phyloP scores from a whole-genome alignment of 2,113 vertebrate genomes.

The Chloroceryle aenea region DNA sequence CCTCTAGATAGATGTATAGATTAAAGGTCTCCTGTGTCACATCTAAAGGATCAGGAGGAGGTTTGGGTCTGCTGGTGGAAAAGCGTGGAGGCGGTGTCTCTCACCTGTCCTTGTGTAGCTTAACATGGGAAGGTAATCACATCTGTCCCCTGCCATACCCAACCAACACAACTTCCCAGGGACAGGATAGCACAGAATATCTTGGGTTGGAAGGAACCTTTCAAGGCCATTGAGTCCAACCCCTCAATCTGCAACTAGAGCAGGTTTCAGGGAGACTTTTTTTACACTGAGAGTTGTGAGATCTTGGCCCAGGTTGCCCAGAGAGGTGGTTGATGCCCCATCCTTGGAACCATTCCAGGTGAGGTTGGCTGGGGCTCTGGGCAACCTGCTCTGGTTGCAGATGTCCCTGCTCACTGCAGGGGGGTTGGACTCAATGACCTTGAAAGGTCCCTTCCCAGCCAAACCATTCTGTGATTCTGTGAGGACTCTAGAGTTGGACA shows the following conservation, averaged over 20 bases:
- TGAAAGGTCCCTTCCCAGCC: too few species aligned
- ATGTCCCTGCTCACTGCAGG: too few species aligned
- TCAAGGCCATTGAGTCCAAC: neutral
- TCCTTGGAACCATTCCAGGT: too few species aligned
- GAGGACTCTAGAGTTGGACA: neutral
- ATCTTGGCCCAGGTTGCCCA: too few species aligned
- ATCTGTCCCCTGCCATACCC: neutral
- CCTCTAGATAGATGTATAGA: rapidly evolving
- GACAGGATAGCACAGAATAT: neutral
- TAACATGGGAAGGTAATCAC: neutral
- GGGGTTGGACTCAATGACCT: too few species aligned
- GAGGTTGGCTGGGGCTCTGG: too few species aligned
- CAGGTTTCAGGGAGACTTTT: neutral
- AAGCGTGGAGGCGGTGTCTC: neutral
- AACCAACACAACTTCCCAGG: neutral
- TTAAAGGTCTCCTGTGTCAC: neutral
- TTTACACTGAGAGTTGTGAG: too few species aligned
- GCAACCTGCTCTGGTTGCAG: too few species aligned
- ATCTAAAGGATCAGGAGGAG: neutral
- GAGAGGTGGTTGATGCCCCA: too few species aligned
- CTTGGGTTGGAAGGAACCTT: neutral
- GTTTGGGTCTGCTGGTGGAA: neutral
- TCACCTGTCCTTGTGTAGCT: neutral
- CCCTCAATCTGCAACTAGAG: neutral
- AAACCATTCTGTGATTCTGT: too few species aligned